Evolutionary conservation across 2,797 vertebrate genomes (phyloP).

Genomic region (Steatocranus sp.): DNA sequence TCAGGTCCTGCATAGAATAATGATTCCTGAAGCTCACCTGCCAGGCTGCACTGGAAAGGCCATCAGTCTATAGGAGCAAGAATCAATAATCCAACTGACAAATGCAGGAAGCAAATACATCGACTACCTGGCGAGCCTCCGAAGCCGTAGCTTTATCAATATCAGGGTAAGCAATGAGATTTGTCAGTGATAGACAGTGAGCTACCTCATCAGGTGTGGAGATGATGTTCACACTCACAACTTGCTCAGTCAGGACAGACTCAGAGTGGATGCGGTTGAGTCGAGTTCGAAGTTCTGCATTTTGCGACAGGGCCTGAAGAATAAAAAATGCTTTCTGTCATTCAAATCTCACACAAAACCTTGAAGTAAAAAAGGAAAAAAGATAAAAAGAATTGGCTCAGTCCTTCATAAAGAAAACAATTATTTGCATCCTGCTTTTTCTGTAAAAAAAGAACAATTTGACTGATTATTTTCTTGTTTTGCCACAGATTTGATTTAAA

Average conservation of each 20-base stretch:
- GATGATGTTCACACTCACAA: constrained; percentile 99
- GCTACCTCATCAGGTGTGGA: constrained; percentile 95
- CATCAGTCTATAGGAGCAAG: constrained; percentile 33
- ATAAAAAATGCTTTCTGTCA: not conserved
- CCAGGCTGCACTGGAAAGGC: constrained; percentile 19
- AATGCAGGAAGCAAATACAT: constrained; percentile 34
- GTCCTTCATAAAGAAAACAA: not conserved
- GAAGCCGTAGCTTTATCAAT: constrained; percentile 12
- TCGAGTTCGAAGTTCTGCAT: constrained; percentile 93
- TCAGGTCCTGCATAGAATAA: constrained; percentile 39
- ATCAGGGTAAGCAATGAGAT: constrained; percentile 19
- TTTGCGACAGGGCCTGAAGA: constrained; percentile 93
- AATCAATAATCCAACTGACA: constrained; percentile 55
- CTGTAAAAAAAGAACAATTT: not conserved
- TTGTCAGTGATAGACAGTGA: constrained; percentile 11
- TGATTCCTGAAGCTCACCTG: constrained; percentile 42
- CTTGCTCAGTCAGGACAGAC: constrained; percentile 93
- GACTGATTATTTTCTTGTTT: not conserved
- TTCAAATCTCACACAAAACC: not conserved
- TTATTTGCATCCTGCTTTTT: not conserved
- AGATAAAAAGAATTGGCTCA: not conserved
- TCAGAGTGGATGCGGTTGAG: constrained; percentile 98
- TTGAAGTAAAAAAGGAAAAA: not conserved
- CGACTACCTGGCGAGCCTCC: not conserved
- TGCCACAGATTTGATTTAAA: not conserved